These are phyloP conservation scores for Sminthurinus aureus DNA, from an alignment of 2,888 invertebrate species.

Conservation along the genomic window DNA sequence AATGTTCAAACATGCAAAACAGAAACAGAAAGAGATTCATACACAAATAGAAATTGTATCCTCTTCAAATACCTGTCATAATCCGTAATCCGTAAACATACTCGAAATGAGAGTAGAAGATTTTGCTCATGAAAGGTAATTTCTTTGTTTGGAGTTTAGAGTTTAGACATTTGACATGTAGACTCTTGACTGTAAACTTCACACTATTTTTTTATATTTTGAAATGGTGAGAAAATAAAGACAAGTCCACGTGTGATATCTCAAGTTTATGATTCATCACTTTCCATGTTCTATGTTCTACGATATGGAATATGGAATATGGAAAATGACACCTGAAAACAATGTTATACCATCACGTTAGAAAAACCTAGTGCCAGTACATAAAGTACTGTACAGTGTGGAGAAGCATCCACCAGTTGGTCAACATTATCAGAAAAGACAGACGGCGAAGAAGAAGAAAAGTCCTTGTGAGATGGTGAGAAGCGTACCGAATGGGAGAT, in stretches of 20 bases:
- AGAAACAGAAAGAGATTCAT: neutral
- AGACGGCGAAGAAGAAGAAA: too few relatives aligned
- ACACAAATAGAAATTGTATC: neutral
- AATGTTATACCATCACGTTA: too few relatives aligned
- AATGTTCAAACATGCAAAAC: neutral
- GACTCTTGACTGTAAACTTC: neutral
- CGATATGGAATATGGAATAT: neutral
- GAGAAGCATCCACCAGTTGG: neutral
- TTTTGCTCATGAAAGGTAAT: neutral
- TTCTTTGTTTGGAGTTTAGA: too few relatives aligned
- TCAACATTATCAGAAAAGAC: neutral
- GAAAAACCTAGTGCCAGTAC: neutral
- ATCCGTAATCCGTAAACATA: neutral
- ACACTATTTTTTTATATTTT: neutral
- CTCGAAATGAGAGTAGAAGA: neutral
- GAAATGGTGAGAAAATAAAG: too few relatives aligned
- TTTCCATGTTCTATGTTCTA: neutral
- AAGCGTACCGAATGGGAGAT: neutral
- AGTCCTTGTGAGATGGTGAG: neutral
- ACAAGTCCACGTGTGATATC: constrained; percentile 16
- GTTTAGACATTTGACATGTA: too few relatives aligned
- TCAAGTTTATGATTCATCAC: constrained; percentile 9
- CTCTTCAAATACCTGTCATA: neutral
- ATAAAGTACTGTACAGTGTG: neutral
- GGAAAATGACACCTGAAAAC: neutral